Conservation (phyloP, 1,140 invertebrate genomes). For the Rhagoletis pomonella region DNA sequence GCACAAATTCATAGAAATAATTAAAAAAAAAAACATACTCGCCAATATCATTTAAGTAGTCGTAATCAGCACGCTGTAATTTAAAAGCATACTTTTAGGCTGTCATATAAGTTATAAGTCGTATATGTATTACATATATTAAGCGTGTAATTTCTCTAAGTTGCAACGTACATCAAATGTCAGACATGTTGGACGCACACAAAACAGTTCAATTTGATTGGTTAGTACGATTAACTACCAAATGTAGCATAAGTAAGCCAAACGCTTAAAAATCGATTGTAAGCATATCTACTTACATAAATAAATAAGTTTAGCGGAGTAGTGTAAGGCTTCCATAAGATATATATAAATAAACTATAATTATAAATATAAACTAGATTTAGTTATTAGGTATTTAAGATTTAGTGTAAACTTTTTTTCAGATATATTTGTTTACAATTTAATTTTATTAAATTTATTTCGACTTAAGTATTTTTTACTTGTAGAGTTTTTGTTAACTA, state of each 20-base stretch:
- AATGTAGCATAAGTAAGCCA: not conserved
- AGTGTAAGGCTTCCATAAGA: conserved; percentile 47
- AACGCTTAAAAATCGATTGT: not conserved
- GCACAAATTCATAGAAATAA: conserved; percentile 4
- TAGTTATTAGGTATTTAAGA: too few relatives aligned
- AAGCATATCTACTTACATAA: not conserved
- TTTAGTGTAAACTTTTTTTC: too few relatives aligned
- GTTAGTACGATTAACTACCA: not conserved
- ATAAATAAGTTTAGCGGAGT: not conserved
- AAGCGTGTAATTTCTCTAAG: not conserved
- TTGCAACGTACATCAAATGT: not conserved
- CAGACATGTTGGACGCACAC: not conserved
- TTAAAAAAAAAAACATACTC: not conserved
- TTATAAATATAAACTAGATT: too few relatives aligned
- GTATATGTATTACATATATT: too few relatives aligned
- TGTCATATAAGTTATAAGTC: not conserved
- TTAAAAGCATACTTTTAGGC: conserved; percentile 47
- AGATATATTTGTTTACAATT: too few relatives aligned
- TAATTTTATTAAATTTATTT: too few relatives aligned
- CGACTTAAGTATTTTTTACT: too few relatives aligned
- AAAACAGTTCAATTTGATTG: not conserved
- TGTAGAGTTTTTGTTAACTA: too few relatives aligned
- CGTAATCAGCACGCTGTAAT: not conserved
- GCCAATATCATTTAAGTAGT: conserved; percentile 38
- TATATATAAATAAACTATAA: too few relatives aligned